phyloP scores from a whole-genome alignment of 2,113 vertebrate species.

The Neolamprologus tretocephalus region DNA sequence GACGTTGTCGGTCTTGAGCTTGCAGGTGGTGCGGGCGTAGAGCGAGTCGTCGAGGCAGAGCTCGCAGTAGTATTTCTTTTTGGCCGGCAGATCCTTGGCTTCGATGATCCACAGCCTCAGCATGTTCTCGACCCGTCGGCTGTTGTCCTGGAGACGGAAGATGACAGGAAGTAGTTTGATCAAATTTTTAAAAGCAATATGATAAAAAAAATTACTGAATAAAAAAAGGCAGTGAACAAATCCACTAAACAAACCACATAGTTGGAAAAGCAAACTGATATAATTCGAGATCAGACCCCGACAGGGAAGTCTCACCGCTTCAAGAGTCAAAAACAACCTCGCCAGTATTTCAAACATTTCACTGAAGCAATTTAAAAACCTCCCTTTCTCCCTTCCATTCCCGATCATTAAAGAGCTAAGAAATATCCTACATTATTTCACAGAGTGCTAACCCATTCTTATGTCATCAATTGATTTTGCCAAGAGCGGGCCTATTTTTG shows the following conservation, averaged over 20 bases:
- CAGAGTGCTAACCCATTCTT: neutral
- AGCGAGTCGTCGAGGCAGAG: constrained; percentile 92
- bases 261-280: neutral
- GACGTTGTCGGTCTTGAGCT: constrained; percentile 96
- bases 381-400: neutral
- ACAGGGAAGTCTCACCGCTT: neutral
- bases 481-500: neutral
- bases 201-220: neutral
- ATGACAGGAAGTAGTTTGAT: neutral
- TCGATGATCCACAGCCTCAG: constrained; percentile 97
- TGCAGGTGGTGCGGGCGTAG: constrained; percentile 98
- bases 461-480: constrained; percentile 7
- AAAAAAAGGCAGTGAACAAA: neutral
- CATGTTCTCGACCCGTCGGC: constrained; percentile 90
- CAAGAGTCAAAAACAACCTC: neutral
- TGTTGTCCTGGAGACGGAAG: constrained; percentile 84
- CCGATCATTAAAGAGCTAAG: neutral
- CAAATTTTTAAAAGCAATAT: neutral
- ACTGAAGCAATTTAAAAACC: neutral
- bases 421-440: neutral
- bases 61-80: constrained; percentile 97
- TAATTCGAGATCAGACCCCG: neutral
- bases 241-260: neutral
- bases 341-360: neutral
- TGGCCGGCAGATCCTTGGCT: constrained; percentile 95